Evolutionary conservation across 2,113 vertebrate species (phyloP), one percentile per base, ranked within the genome.

Genomic region (Tauraco erythrolophus): DNA sequence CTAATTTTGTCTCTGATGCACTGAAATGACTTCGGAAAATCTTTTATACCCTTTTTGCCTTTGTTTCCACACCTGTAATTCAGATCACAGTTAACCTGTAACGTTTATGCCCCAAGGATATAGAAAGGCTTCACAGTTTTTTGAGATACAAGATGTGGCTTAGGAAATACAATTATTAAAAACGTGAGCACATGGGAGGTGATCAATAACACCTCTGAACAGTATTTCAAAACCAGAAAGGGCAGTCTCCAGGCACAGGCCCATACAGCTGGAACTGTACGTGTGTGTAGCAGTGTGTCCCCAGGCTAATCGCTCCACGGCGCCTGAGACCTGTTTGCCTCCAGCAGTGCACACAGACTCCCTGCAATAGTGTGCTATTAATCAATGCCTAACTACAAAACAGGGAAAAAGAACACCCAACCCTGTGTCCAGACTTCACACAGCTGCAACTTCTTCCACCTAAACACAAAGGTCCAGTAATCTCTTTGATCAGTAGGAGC

Each of bases 1-100:
- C 57, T 91, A 79, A 89, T 91, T 96, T 95, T 68, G 61, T 75
- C 84, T 96, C 69, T 78, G 68, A 80, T 85, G 83, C 68, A 92
- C 93, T 87, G 57, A 94, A 95, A 77, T 77, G 6, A 94, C 94
- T 94, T 62, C 31, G 12, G 68, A 66, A 94, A 80, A 37, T 91
- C 84, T 94, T 95, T 94, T 60, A 87, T 61, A 93, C 11, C 27
- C 35, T 71, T 78, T 66, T 46, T 92, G 71, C 56, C 64, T 90
- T 62, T 90, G 41, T 84, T 93, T 79, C 57, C 46, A 83, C 30
- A 74, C 66, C 71, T 88, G 70, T 85, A 93, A 93, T 88, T 86
- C 71, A 71, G 54, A 62, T 88, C 80, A 80, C 31, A 84, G 58
- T 61, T 69, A 92, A 80, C 46, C 64, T 79, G 45, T 37, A 89